Evolutionary conservation across 1,140 invertebrate species (phyloP).

Genomic region (Micrasema minimum): DNA sequence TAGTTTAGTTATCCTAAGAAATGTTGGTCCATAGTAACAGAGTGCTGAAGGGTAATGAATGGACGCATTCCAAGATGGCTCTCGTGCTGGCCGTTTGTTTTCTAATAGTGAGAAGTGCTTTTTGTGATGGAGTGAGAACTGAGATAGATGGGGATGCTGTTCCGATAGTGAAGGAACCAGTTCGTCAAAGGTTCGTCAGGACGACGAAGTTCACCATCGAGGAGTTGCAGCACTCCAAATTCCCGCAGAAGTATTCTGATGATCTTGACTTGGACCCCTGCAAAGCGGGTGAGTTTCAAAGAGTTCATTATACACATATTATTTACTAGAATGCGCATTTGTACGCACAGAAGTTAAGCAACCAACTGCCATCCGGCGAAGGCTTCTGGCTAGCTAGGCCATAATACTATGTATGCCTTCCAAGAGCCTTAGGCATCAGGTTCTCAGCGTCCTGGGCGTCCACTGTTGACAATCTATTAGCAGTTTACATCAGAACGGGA

Average conservation of each 20-base stretch:
- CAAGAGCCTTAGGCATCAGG: too few relatives aligned
- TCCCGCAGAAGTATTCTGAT: conserved; percentile 74
- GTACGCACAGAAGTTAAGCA: too few relatives aligned
- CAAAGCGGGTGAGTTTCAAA: conserved; percentile 81
- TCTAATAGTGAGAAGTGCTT: conserved; percentile 16
- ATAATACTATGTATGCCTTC: too few relatives aligned
- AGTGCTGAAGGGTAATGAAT: background rate
- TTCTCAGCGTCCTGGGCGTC: too few relatives aligned
- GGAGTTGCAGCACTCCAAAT: conserved; percentile 72
- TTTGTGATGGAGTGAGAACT: conserved; percentile 12
- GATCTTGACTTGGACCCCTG: conserved; percentile 87
- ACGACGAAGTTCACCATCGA: conserved; percentile 73
- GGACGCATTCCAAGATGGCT: conserved; percentile 15
- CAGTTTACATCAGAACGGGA: too few relatives aligned
- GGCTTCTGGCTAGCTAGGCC: too few relatives aligned
- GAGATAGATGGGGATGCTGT: conserved; percentile 36
- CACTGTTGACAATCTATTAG: too few relatives aligned
- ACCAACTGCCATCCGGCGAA: too few relatives aligned
- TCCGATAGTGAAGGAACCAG: background rate
- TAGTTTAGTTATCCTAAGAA: background rate
- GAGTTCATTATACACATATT: too few relatives aligned
- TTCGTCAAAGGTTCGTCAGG: conserved; percentile 55
- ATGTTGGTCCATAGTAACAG: conserved; percentile 9
- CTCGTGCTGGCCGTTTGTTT: conserved; percentile 29
- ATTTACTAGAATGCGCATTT: too few relatives aligned